phyloP scores from a whole-genome alignment of 2,888 invertebrate species.

The Acrocyrtus sp. region DNA sequence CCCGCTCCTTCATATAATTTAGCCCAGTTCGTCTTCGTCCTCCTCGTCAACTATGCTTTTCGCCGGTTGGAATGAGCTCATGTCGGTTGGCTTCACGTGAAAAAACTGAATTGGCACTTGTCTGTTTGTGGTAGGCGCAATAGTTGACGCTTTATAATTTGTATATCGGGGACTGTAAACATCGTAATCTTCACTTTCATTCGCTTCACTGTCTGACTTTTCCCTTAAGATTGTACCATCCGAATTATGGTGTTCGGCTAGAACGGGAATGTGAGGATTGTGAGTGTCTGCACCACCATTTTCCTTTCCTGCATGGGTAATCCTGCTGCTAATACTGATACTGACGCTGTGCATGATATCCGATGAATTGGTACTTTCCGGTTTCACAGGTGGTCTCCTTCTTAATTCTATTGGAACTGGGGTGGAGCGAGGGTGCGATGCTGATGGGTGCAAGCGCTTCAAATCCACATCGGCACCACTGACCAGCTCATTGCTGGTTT shows the following conservation, averaged over 20 bases:
- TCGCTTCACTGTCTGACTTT: slow-evolving; percentile 6
- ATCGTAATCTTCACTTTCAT: slow-evolving; percentile 33
- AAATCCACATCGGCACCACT: slow-evolving; percentile 32
- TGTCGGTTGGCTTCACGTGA: slow-evolving; percentile 34
- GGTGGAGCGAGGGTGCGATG: neutral
- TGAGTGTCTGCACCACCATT: neutral
- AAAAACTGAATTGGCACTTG: slow-evolving; percentile 41
- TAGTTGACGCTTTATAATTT: slow-evolving; percentile 14
- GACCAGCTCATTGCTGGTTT: slow-evolving; percentile 27
- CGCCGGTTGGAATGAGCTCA: slow-evolving; percentile 32
- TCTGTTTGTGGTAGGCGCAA: slow-evolving; percentile 1
- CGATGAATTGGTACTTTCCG: slow-evolving; percentile 21
- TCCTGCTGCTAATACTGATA: slow-evolving; percentile 36
- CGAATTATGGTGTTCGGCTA: slow-evolving; percentile 8
- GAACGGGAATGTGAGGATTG: neutral
- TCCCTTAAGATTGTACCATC: neutral
- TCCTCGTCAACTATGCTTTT: slow-evolving; percentile 35
- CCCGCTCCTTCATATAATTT: neutral
- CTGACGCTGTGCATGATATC: slow-evolving; percentile 46
- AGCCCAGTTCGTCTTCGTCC: slow-evolving; percentile 35
- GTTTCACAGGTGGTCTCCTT: too few species aligned
- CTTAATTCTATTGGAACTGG: neutral
- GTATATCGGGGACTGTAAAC: slow-evolving; percentile 37
- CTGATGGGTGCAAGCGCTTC: slow-evolving; percentile 18
- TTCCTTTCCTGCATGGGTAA: slow-evolving; percentile 19